Base-by-base conservation (phyloP, 2,888 invertebrate genomes). In the Acrocyrtus sp. region DNA sequence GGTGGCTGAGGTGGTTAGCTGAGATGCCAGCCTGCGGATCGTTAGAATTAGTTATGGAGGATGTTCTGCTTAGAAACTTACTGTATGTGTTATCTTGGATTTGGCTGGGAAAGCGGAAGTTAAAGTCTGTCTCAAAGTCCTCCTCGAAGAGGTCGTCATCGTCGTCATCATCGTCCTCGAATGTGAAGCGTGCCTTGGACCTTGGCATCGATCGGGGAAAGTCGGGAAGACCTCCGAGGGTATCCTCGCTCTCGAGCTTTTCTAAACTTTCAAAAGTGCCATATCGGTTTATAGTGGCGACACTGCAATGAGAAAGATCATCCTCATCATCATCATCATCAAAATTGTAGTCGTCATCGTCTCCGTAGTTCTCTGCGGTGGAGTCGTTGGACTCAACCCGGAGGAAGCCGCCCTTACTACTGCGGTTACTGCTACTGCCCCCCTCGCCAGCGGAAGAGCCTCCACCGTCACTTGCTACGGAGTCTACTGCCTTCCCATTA, bases 61-160 rank as follows among this genome's bases (percentile, higher is more conserved):
- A 50, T 6, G 24, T 21, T 50, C 3, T 50, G 22, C 12, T 4
- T n/a, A 22, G 47, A 45, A n/a, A 74, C 81, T 78, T 75, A 81
- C 81, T 81, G 72, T 81, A 81, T 22, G 78, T 81, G 39, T 81
- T 78, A 58, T 81, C 81, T 56, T 78, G 78, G 34, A 81, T 78
- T 63, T 81, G 81, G 53, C 73, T 72, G 5, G 81, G 81, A 65
- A 79, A 81, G 27, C 78, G 53, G 48, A 79, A 81, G 58, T 81
- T 81, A 54, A 81, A 79, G 43, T 81, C 81, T 6, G 78, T 72
- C 48, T 81, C 81, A 61, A 81, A 79, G 34, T 81, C 81, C 58
- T 81, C 81, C 29, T 79, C 81, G 53, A 79, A 79, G 50, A 79
- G 63, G 47, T 81, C 79, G 24, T 80, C 78, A 22, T 78, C 79